A percentile compares a stretch with the other conserved stretches of the same genome.
Evolutionary conservation across 2,113 vertebrate genomes (phyloP).

Genomic region (Lasiurus borealis): DNA sequence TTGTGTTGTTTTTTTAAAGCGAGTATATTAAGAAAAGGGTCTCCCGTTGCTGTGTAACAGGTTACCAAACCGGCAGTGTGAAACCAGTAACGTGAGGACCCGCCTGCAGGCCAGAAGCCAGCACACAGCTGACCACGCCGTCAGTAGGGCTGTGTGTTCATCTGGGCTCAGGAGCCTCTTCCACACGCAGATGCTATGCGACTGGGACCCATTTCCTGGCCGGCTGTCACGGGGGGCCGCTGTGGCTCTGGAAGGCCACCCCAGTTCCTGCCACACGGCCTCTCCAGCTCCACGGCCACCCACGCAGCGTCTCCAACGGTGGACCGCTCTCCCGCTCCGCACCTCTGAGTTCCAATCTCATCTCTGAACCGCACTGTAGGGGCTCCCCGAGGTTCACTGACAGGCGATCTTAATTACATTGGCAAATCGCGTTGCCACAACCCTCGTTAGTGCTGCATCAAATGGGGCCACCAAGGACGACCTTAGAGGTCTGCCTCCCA

Average conservation of each 20-base stretch:
- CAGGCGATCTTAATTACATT: not conserved
- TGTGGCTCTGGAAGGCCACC: not conserved
- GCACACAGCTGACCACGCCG: accelerated
- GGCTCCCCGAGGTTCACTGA: too few species aligned
- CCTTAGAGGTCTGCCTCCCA: not conserved
- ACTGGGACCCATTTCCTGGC: not conserved
- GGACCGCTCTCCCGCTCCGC: not conserved
- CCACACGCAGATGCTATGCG: not conserved
- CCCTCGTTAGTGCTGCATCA: not conserved
- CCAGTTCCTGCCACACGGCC: accelerated
- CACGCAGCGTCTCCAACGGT: accelerated
- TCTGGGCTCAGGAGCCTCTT: not conserved
- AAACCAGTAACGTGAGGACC: accelerated
- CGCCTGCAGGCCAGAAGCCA: not conserved
- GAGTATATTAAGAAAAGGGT: too few species aligned
- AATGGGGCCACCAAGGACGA: too few species aligned
- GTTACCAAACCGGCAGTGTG: not conserved
- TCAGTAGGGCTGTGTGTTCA: not conserved
- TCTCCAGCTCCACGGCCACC: not conserved
- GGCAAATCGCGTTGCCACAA: not conserved
- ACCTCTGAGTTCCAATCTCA: not conserved
- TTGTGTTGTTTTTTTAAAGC: accelerated
- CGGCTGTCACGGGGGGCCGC: accelerated
- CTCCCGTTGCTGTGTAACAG: not conserved
- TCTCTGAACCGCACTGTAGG: not conserved